Conservation (phyloP, 2,113 vertebrate species). For the Megatriorchis doriae region DNA sequence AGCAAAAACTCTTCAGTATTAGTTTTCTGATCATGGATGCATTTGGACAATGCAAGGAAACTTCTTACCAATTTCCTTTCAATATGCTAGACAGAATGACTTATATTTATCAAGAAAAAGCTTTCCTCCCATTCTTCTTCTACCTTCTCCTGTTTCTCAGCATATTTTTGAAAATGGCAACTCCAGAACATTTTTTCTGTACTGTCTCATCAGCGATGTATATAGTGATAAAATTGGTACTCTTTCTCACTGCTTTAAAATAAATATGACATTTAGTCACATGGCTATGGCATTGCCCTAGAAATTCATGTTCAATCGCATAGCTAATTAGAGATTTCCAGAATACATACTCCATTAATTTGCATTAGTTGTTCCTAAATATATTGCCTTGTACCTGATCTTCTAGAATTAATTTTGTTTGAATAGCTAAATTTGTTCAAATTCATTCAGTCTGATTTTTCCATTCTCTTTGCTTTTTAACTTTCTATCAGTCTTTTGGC, state of each 20-base stretch:
- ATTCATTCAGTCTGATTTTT: background rate
- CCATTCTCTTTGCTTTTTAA: background rate
- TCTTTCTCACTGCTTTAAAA: background rate
- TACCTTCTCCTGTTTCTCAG: background rate
- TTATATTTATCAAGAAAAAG: background rate
- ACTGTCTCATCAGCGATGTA: background rate
- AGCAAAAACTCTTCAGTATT: background rate
- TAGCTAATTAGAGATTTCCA: background rate
- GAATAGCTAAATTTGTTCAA: background rate
- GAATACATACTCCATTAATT: background rate
- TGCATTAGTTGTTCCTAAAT: background rate
- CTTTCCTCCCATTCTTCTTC: background rate
- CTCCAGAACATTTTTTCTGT: background rate
- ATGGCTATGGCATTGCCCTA: background rate
- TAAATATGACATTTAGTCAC: background rate
- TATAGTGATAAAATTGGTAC: background rate
- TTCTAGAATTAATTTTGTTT: background rate
- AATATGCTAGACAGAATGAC: background rate
- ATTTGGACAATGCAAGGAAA: background rate
- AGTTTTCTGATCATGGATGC: background rate
- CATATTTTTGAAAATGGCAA: background rate
- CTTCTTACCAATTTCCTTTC: background rate
- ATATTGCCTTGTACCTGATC: background rate
- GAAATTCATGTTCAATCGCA: background rate
- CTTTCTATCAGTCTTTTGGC: background rate